Base-by-base conservation (phyloP, 2,888 invertebrate genomes). In the Rhimphoctona megacephalus region DNA sequence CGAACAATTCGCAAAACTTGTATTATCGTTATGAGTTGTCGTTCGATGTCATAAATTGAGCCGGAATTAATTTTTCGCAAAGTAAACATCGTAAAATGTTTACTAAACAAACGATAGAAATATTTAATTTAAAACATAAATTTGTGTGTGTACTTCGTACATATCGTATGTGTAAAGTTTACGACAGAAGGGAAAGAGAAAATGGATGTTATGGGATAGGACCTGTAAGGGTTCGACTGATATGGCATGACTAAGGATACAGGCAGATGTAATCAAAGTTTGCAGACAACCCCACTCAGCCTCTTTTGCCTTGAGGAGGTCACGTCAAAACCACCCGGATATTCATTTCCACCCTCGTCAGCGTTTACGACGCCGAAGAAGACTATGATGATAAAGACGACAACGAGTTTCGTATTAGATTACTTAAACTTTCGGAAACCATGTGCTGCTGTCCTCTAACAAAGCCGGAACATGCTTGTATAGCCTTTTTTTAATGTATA, bases 241-340 rank as follows among this genome's bases (percentile, higher is more conserved):
- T 81, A 83, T 74, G 73, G 79, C 87, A 85, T 77, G 79, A 86
- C 86, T 61, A 72, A 81, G 88, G 88, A 85, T 88, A 87, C 86
- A 79, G 89, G 89, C 89, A 92, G 92, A 92, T 92, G 92, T 92
- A 92, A 92, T 92, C 92, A 92, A 92, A 92, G 92, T 92, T 92
- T 92, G 90, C 91, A 92, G 92, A 92, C 92, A 89, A 91, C 73
- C 87, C 90, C 90, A 89, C 90, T 90, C 90, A 89, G 87, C 85
- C 88, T 89, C 83, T 85, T 86, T 80, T 61, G 85, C 76, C 87
- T 78, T 86, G 88, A 88, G 87, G 87, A 85, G 88, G 85, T 86
- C 89, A 88, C 86, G 90, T 89, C 91, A 87, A 87, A 87, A 89
- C 89, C 91, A 90, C 81, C 88, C 90, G 90, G 89, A 92, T 91